These are phyloP conservation scores for Dipodomys stephensi DNA, from an alignment of 2,113 vertebrate species.

Conservation along the genomic window DNA sequence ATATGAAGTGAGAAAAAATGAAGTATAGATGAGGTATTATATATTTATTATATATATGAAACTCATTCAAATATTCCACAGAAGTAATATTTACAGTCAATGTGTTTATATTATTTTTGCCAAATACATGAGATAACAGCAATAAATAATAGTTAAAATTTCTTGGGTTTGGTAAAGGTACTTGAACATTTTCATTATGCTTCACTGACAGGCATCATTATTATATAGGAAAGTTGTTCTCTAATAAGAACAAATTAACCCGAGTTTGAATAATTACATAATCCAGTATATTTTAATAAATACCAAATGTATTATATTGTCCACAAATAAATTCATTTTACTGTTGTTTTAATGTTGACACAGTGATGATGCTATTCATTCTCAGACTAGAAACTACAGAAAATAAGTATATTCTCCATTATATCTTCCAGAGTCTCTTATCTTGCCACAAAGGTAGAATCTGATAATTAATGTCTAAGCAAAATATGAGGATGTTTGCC, in stretches of 20 bases:
- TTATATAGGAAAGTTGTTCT: not conserved
- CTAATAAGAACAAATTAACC: not conserved
- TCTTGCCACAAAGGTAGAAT: not conserved
- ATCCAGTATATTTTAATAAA: not conserved
- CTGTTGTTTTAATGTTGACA: slow-evolving; percentile 35
- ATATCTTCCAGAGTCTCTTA: not conserved
- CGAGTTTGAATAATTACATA: not conserved
- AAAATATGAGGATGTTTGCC: not conserved
- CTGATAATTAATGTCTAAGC: not conserved
- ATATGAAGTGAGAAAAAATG: too few species aligned
- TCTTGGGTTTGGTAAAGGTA: not conserved
- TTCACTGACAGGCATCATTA: not conserved
- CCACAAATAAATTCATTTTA: not conserved
- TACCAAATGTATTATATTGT: not conserved
- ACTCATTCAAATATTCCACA: not conserved
- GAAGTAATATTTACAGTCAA: not conserved
- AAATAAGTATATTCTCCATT: slow-evolving; percentile 11
- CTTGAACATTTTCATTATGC: not conserved
- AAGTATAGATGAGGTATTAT: too few species aligned
- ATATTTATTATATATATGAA: too few species aligned
- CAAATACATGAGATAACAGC: not conserved
- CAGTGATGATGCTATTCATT: not conserved
- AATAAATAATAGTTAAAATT: not conserved
- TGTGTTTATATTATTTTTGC: not conserved
- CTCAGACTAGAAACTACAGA: not conserved